Conservation (phyloP, 2,113 vertebrate genomes). For the Camelus bactrianus region DNA sequence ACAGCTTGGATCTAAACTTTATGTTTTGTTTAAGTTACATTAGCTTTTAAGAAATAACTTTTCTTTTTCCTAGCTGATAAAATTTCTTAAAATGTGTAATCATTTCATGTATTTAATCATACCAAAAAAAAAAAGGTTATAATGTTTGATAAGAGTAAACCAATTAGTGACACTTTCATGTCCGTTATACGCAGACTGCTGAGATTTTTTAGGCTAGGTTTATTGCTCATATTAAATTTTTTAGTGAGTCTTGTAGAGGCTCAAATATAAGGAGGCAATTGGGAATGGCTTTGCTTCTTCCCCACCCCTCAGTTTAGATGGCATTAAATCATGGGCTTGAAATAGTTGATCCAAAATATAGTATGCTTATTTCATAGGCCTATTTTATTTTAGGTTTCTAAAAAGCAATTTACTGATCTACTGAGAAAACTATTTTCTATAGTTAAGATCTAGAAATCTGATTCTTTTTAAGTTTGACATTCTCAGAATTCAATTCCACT, state of each 20-base stretch:
- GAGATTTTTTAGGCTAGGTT: not conserved
- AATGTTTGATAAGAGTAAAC: not conserved
- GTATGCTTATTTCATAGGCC: not conserved
- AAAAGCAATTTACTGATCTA: not conserved
- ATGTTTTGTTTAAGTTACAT: conserved; percentile 16
- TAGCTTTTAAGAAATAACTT: not conserved
- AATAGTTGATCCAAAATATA: conserved; percentile 11
- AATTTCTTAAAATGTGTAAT: not conserved
- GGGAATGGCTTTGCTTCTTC: not conserved
- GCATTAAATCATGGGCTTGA: not conserved
- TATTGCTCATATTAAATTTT: conserved; percentile 4
- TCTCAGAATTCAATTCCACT: conserved; percentile 12
- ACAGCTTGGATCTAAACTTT: conserved; percentile 36
- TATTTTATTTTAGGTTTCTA: not conserved
- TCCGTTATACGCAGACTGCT: not conserved
- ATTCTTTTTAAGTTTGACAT: not conserved
- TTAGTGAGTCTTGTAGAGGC: not conserved
- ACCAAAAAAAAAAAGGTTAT: not conserved
- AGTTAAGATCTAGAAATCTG: not conserved
- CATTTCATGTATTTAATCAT: not conserved
- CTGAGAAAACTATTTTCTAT: not conserved
- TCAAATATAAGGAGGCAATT: not conserved
- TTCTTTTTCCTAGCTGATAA: not conserved
- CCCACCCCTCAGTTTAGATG: not conserved
- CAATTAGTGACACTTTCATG: not conserved